Evolutionary conservation across 2,113 vertebrate species (phyloP).

Genomic region (Stegastes partitus): DNA sequence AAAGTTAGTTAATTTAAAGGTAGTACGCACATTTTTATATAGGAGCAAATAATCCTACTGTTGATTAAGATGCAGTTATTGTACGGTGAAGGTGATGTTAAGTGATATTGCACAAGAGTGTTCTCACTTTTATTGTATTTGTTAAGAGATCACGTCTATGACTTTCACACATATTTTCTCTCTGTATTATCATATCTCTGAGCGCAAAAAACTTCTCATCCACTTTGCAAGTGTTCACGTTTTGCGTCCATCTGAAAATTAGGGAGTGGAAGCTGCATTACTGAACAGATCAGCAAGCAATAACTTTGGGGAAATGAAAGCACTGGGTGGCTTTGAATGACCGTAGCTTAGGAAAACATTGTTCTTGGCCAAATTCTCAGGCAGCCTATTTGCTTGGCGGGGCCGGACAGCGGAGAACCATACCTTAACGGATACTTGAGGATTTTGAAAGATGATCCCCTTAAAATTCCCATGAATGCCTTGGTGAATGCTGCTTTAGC

Average conservation of each 20-base stretch:
- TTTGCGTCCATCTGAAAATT: conserved; percentile 3
- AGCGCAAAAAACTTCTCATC: neutral
- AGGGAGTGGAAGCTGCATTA: conserved; percentile 21
- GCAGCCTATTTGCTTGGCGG: neutral
- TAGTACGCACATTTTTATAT: too few species aligned
- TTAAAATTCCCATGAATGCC: conserved; percentile 36
- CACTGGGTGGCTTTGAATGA: conserved; percentile 35
- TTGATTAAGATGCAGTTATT: too few species aligned
- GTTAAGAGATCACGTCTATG: too few species aligned
- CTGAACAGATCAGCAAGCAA: conserved; percentile 57
- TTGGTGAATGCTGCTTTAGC: conserved; percentile 10
- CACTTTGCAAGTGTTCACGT: conserved; percentile 7
- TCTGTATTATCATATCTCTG: neutral
- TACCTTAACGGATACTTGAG: conserved; percentile 17
- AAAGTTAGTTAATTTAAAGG: too few species aligned
- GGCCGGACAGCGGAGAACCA: conserved; percentile 1
- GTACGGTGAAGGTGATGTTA: too few species aligned
- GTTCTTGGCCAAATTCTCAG: conserved; percentile 53
- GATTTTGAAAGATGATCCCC: conserved; percentile 45
- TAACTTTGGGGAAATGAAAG: conserved; percentile 65
- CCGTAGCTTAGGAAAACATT: conserved; percentile 55
- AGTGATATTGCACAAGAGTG: too few species aligned
- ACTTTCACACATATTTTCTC: neutral
- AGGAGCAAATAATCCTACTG: too few species aligned
- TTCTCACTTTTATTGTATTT: too few species aligned